These are phyloP conservation scores for Balaenoptera acutorostrata DNA, from an alignment of 2,113 vertebrate species.

Conservation along the genomic window DNA sequence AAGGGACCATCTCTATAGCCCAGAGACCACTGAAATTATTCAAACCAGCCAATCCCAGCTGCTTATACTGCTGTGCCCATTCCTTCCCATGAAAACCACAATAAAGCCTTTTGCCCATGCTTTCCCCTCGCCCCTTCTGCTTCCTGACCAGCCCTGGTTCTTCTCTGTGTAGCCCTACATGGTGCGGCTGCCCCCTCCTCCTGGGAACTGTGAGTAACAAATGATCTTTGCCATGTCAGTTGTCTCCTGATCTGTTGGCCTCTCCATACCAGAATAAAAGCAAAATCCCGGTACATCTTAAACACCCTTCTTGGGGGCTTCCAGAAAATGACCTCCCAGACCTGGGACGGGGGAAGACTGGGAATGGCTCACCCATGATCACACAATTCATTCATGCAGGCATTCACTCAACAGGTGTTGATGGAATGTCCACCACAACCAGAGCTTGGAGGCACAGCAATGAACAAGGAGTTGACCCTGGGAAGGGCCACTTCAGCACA, in stretches of 20 bases:
- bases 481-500: too few relatives aligned
- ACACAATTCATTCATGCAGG: not conserved
- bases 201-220: not conserved
- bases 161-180: not conserved
- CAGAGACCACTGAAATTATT: not conserved
- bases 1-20: not conserved
- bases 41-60: not conserved
- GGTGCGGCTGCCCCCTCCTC: not conserved
- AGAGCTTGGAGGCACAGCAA: not conserved
- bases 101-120: too few relatives aligned
- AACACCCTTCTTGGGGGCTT: not conserved
- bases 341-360: not conserved
- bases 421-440: not conserved
- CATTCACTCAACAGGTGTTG: not conserved
- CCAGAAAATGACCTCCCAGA: not conserved
- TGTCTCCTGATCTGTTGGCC: not conserved
- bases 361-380: not conserved
- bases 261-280: not conserved
- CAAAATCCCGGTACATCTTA: not conserved
- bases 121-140: not conserved
- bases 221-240: not conserved
- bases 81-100: not conserved
- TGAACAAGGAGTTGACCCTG: not conserved
- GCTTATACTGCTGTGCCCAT: too few relatives aligned
- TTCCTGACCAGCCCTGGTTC: not conserved